A percentile compares a stretch with the other conserved stretches of the same genome.
These are phyloP conservation scores for Galbula dea DNA, from an alignment of 2,113 vertebrate genomes.

Conservation along the genomic window DNA sequence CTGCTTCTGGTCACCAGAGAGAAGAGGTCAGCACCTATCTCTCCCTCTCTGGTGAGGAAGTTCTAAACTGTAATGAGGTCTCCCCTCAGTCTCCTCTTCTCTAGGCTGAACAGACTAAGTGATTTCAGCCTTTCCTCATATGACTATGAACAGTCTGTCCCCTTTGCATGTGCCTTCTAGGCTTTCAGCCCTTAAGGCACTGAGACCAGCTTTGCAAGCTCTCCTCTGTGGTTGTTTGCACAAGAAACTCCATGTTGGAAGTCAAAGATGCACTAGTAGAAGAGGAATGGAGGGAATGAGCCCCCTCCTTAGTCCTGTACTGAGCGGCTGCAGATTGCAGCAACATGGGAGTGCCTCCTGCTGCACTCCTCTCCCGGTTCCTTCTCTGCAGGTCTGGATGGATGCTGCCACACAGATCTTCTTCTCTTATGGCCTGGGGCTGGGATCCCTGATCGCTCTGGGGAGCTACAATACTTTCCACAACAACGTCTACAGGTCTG, in stretches of 20 bases:
- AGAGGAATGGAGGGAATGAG: neutral
- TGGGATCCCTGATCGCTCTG: slow-evolving; percentile 88
- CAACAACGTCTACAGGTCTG: slow-evolving; percentile 88
- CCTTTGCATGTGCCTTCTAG: neutral
- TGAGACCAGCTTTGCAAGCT: neutral
- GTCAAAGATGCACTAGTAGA: neutral
- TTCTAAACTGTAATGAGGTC: no score
- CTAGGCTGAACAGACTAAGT: no score
- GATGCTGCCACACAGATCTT: slow-evolving; percentile 93
- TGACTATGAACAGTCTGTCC: neutral
- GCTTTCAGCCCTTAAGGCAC: neutral
- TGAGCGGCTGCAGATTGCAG: neutral
- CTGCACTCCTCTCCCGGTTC: neutral
- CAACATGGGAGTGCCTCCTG: fast-evolving
- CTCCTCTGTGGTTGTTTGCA: neutral
- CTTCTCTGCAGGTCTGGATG: slow-evolving; percentile 82
- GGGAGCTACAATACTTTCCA: slow-evolving; percentile 90
- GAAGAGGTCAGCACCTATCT: no score
- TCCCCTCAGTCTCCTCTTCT: no score
- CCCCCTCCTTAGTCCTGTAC: fast-evolving
- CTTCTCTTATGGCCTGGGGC: slow-evolving; percentile 88
- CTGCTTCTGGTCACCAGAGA: no score
- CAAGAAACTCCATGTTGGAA: neutral
- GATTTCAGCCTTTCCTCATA: no score
- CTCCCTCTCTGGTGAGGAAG: no score